Base-by-base conservation (phyloP, 2,888 invertebrate genomes). In the Callyntrura guangdongensis region DNA sequence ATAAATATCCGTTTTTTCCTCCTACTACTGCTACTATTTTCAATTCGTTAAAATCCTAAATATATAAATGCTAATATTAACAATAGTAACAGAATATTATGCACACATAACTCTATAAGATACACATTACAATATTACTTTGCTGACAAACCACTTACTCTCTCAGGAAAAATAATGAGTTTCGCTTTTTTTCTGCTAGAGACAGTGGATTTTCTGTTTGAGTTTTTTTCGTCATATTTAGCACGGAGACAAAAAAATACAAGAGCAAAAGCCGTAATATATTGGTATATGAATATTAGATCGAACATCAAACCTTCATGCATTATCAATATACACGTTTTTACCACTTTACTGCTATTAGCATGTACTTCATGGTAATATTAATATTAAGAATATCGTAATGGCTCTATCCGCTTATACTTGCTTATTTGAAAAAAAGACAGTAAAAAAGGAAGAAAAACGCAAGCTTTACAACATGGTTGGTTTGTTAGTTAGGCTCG, bases 201-300 rank as follows among this genome's bases (percentile, higher is more conserved):
- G 56, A 64, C 82, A 82, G 64, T 53, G 69, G 27, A 84, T 69
- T 53, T 69, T 84, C 25, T 84, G 14, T 64, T 82, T 47, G n/a
- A 27, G 64, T 82, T 83, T 25, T 47, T 14, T 17, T 79, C 53
- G 36, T 20, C 45, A 53, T 69, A 84, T 84, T 84, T 84, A 84
- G 84, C 84, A 84, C 84, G 84, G 53, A 49, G 49, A 67, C 49
- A 59, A 14, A 56, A 74, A 85, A 72, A 72, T 25, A 45, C 25
- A 56, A 36, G 74, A 86, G 56, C 85, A 72, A 86, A 86, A 86
- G 72, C 74, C 56, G 59, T 59, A 82, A 36, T 22, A 79, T 59
- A 69, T 84, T 84, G 84, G 25, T 49, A 86, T 47, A 72, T 86
- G 85, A 86, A 74, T 86, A 86, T 86, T 86, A 27, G 53, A 74